Base-by-base conservation (phyloP, 2,113 vertebrate genomes). In the Heterotilapia buettikoferi region DNA sequence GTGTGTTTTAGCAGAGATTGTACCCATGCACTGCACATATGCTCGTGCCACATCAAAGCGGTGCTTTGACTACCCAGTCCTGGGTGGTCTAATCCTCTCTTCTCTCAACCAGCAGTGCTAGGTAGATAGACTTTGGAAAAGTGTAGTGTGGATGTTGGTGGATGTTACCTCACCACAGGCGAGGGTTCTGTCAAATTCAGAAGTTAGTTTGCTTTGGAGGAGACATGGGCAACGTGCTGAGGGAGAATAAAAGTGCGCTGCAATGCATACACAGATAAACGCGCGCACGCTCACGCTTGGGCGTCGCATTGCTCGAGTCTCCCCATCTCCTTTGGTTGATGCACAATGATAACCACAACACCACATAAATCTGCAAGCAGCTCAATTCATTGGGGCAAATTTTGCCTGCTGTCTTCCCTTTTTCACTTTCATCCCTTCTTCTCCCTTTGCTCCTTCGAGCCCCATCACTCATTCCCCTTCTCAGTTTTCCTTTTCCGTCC, bases 71-170 rank as follows among this genome's bases (percentile, higher is more conserved):
- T 87, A 92, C 73, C 86, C 83, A 56, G 84, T 93, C 87, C 94
- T 96, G 95, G 96, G 96, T 97, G 96, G 96, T 96, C 96, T 86
- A 78, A 90, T 84, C 76, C 90, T 90, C 92, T 91, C 81, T 90
- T 88, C 86, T 92, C 82, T 89, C 63, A 86, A 93, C 86, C 92
- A 87, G 89, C 86, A 43, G 87, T 53, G 81, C 83, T 84, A 33
- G 83, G 88, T 90, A 92, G 92, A 87, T 85, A 68, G 88, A 80
- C 76, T 90, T 86, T 71, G 73, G 92, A 87, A 92, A 92, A 92
- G 89, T 87, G 84, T 90, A 88, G 91, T 61, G 84, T 85, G 86
- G 87, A 88, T 85, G 94, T 93, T 90, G 90, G 94, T 86, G 93
- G 91, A 92, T 90, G 92, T 92, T 91, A 88, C 83, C 86, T 88